phyloP scores from a whole-genome alignment of 92 coral and sea anemone genomes.

The Phymanthus crucifer region DNA sequence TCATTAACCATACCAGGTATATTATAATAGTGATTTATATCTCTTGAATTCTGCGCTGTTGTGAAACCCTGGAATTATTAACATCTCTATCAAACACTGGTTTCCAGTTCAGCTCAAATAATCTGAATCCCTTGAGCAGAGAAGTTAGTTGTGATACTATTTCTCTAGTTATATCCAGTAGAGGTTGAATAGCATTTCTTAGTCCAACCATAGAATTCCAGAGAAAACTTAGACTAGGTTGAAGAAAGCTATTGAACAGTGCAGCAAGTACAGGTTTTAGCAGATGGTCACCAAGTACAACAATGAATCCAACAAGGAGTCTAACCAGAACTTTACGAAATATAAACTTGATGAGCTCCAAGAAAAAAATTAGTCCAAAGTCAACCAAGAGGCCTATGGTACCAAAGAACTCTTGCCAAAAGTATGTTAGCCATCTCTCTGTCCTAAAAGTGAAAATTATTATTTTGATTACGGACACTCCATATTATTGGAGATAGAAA shows the following conservation, averaged over 20 bases:
- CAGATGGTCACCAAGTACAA: slow-evolving; percentile 76
- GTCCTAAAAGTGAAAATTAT: slow-evolving; percentile 49
- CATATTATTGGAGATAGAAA: neutral
- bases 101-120: slow-evolving; percentile 92
- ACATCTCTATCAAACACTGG: slow-evolving; percentile 31
- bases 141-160: slow-evolving; percentile 56
- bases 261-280: slow-evolving; percentile 73
- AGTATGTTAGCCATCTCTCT: slow-evolving; percentile 77
- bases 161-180: slow-evolving; percentile 69
- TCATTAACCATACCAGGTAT: neutral
- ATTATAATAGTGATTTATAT: neutral
- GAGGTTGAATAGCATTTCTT: slow-evolving; percentile 72
- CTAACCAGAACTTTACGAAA: slow-evolving; percentile 66
- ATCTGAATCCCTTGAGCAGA: slow-evolving; percentile 75
- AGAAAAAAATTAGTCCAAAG: slow-evolving; percentile 75
- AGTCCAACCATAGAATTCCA: slow-evolving; percentile 72
- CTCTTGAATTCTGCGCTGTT: slow-evolving; percentile 27
- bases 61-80: slow-evolving; percentile 2
- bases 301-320: slow-evolving; percentile 64
- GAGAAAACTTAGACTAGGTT: slow-evolving; percentile 67
- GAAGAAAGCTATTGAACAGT: slow-evolving; percentile 78
- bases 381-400: slow-evolving; percentile 73
- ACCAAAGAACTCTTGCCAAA: slow-evolving; percentile 94
- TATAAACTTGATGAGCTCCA: slow-evolving; percentile 71
- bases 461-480: neutral